A percentile compares a stretch with the other conserved stretches of the same genome.
These are phyloP conservation scores for Anthopleura sola DNA, from an alignment of 64 coral and sea anemone genomes.

Conservation along the genomic window DNA sequence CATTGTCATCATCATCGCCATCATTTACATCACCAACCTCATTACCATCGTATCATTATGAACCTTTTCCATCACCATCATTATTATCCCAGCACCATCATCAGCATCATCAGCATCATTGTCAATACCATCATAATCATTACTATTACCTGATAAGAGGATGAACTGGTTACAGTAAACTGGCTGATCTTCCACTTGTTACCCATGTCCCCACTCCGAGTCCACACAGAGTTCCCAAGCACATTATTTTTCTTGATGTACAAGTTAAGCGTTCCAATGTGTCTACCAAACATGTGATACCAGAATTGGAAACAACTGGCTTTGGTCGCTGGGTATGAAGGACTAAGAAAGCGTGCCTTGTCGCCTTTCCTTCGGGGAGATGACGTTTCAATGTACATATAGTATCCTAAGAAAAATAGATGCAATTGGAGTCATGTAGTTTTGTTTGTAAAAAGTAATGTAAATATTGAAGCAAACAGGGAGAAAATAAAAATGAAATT, in stretches of 20 bases:
- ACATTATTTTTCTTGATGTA: constrained; percentile 32
- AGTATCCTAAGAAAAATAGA: constrained; percentile 55
- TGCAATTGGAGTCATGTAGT: not conserved
- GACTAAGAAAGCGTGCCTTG: constrained; percentile 72
- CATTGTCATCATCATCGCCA: no score
- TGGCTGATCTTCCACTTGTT: constrained; percentile 83
- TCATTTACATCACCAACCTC: no score
- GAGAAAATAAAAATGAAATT: no score
- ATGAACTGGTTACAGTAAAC: constrained; percentile 45
- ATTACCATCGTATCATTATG: no score
- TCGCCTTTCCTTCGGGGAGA: constrained; percentile 58
- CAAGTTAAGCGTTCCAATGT: constrained; percentile 72
- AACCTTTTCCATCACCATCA: no score
- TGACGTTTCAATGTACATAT: constrained; percentile 97
- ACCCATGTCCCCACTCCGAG: constrained; percentile 64
- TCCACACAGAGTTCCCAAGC: constrained; percentile 52
- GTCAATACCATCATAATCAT: not conserved
- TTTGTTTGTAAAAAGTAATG: no score
- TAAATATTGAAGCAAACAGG: no score
- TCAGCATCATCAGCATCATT: no score
- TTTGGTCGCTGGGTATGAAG: constrained; percentile 32
- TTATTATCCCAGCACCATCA: no score
- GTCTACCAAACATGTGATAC: constrained; percentile 93
- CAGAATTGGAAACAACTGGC: constrained; percentile 94
- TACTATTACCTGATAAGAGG: constrained; percentile 42